phyloP scores from a whole-genome alignment of 2,888 invertebrate species.

The Scaptomyza cyrtandrae region DNA sequence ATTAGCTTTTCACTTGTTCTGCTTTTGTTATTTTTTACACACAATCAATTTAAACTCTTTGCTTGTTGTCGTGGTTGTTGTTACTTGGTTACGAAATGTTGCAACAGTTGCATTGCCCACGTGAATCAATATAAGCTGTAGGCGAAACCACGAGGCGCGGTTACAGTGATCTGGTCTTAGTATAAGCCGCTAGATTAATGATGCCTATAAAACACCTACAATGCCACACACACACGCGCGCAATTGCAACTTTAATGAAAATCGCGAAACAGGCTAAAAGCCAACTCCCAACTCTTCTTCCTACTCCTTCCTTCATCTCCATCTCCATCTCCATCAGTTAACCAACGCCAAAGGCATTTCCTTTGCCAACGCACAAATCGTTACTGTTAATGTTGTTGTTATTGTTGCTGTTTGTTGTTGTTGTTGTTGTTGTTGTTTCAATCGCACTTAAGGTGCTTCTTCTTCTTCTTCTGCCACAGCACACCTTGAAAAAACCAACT shows the following conservation, averaged over 20 bases:
- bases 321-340: slow-evolving; percentile 1
- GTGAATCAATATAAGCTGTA: slow-evolving; percentile 64
- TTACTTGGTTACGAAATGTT: slow-evolving; percentile 21
- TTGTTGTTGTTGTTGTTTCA: slow-evolving; percentile 33
- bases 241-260: slow-evolving; percentile 1
- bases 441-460: slow-evolving; percentile 76
- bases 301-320: background rate
- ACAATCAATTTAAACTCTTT: slow-evolving; percentile 28
- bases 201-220: slow-evolving; percentile 57
- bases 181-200: slow-evolving; percentile 64
- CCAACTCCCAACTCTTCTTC: slow-evolving; percentile 13
- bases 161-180: slow-evolving; percentile 10
- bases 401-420: slow-evolving; percentile 1
- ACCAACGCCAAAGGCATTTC: slow-evolving; percentile 59
- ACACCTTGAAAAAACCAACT: slow-evolving; percentile 50
- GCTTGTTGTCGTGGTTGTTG: slow-evolving; percentile 5
- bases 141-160: slow-evolving; percentile 57
- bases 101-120: slow-evolving; percentile 34
- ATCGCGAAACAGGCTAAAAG: slow-evolving; percentile 9
- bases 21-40: slow-evolving; percentile 15
- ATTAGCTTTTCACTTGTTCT: slow-evolving; percentile 48
- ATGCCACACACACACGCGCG: slow-evolving; percentile 22
- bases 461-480: slow-evolving; percentile 27
- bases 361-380: slow-evolving; percentile 71
- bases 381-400: slow-evolving; percentile 20